These are phyloP conservation scores for Sebastes nivosus DNA, from an alignment of 2,797 vertebrate species.

Conservation along the genomic window DNA sequence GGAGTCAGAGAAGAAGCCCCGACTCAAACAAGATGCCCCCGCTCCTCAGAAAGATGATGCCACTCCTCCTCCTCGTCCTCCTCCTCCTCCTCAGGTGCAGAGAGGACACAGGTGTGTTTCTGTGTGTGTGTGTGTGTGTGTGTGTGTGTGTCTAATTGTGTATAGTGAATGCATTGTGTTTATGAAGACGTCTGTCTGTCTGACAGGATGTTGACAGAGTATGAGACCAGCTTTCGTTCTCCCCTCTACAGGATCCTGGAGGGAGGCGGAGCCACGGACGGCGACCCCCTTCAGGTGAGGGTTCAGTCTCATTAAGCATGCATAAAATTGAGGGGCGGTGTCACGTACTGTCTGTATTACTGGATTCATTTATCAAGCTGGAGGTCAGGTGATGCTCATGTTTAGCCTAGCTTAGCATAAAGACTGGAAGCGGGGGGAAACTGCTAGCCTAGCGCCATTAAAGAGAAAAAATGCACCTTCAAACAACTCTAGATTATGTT, in stretches of 20 bases:
- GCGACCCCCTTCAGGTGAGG: constrained; percentile 55
- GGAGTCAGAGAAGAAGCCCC: constrained; percentile 22
- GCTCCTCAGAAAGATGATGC: not conserved
- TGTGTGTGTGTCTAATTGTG: not conserved
- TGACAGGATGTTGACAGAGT: constrained; percentile 64
- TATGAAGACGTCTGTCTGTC: constrained; percentile 16
- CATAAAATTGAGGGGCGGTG: not conserved
- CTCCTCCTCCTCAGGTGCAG: constrained; percentile 14
- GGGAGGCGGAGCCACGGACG: constrained; percentile 6
- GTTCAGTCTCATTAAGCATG: not conserved
- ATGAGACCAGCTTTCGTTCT: constrained; percentile 65
- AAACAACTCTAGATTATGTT: not conserved
- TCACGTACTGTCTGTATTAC: not conserved
- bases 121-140: not conserved
- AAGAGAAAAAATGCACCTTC: not conserved
- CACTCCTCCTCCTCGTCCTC: not conserved
- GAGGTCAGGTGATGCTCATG: not conserved
- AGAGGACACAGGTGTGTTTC: constrained; percentile 51
- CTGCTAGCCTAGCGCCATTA: not conserved
- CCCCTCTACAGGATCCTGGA: constrained; percentile 52
- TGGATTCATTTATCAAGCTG: not conserved
- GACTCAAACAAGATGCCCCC: not conserved
- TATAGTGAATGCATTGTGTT: not conserved
- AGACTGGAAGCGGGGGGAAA: not conserved
- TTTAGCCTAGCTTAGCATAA: constrained; percentile 2